These are phyloP conservation scores for Ormyrus labotus DNA, from an alignment of 2,888 invertebrate species.

Conservation along the genomic window DNA sequence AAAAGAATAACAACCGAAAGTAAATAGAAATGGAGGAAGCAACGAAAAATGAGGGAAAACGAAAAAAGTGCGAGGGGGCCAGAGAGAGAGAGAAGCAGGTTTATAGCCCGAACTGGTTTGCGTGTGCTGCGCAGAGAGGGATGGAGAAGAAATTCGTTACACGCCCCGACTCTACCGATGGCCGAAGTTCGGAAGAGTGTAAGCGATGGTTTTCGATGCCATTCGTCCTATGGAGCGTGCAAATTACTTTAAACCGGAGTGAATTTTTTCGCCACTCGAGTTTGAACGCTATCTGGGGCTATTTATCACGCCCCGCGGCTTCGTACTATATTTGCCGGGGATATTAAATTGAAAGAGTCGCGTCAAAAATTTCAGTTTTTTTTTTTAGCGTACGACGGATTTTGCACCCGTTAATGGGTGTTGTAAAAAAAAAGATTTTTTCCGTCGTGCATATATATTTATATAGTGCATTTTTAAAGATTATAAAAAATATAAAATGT, in stretches of 20 bases:
- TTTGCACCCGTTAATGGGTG: too few species aligned
- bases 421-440: too few species aligned
- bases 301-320: constrained; percentile 29
- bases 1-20: background rate
- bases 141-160: constrained; percentile 39
- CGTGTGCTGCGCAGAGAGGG: background rate
- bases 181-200: constrained; percentile 35
- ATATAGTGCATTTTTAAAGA: too few species aligned
- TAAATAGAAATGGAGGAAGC: background rate
- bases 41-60: too few species aligned
- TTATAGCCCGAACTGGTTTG: too few species aligned
- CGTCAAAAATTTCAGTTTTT: background rate
- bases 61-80: background rate
- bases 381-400: background rate
- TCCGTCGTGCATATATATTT: too few species aligned
- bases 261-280: constrained; percentile 30
- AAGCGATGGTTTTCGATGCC: constrained; percentile 43
- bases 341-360: constrained; percentile 27
- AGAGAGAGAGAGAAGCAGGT: background rate
- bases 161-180: constrained; percentile 15
- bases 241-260: constrained; percentile 49
- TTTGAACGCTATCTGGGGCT: constrained; percentile 12
- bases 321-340: background rate
- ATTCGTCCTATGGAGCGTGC: constrained; percentile 36
- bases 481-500: too few species aligned